Evolutionary conservation across 2,113 vertebrate genomes (phyloP), one percentile per base, ranked within the genome.

Genomic region (Equus przewalskii): DNA sequence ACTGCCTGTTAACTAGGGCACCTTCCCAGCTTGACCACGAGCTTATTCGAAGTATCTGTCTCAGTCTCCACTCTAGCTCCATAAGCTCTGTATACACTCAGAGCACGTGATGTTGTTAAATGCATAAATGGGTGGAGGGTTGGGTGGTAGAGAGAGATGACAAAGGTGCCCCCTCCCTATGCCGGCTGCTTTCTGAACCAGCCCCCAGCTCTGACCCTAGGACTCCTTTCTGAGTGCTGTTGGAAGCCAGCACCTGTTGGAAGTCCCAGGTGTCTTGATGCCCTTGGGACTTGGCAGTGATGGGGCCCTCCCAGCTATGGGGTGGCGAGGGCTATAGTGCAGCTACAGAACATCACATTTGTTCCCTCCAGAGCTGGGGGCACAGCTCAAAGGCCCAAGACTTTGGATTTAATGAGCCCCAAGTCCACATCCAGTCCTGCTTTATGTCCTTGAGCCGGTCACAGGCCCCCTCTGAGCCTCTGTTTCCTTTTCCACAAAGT

Each of bases 281-380:
- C 4, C 15, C n/a, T 6, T 51, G 12, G n/a, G 82, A 8, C 67
- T 49, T 65, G 73, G 49, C 0, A 5, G 9, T 64, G 84, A n/a
- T 21, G 22, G 46, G 67, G 26, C 24, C 0, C 0, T 58, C 22
- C 49, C 93, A 21, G 5, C 41, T 69, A 16, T 0, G 2, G 54
- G 60, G 26, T 2, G 12, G 26, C 26, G 1, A 44, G 19, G 11
- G 1, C 12, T 7, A 12, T 3, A 19, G 44, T 18, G 56, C 41
- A 30, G 3, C 22, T 3, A 26, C 22, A 6, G 64, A 67, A 33
- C 1, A 12, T 9, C 78, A 41, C 21, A 13, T 30, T 26, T 22
- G 49, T 21, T 6, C 14, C 30, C 13, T 46, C 76, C 33, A 51
- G 56, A 73, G 56, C 56, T 16, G 36, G 60, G 24, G 16, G 6